phyloP scores from a whole-genome alignment of 1,140 invertebrate species.

The Dendrolimus punctatus region DNA sequence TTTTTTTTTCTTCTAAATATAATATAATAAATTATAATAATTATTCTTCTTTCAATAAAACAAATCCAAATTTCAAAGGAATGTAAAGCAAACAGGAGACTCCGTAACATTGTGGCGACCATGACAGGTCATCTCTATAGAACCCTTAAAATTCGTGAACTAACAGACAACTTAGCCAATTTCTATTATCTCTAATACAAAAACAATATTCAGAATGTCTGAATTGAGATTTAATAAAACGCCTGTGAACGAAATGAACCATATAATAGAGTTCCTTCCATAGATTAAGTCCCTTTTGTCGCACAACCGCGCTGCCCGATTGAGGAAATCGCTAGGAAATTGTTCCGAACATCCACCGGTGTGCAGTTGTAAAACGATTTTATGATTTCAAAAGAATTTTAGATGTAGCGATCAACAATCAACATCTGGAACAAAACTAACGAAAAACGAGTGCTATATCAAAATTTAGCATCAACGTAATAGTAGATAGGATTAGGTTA shows the following conservation, averaged over 20 bases:
- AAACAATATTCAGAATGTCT: background rate
- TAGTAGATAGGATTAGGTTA: too few species aligned
- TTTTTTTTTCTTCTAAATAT: too few species aligned
- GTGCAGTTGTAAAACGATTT: background rate
- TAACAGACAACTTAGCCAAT: too few species aligned
- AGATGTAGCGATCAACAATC: background rate
- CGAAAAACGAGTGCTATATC: background rate
- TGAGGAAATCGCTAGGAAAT: slow-evolving; percentile 53
- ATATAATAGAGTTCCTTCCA: slow-evolving; percentile 53
- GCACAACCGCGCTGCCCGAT: slow-evolving; percentile 11
- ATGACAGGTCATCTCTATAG: too few species aligned
- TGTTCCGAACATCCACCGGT: slow-evolving; percentile 30
- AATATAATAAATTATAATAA: too few species aligned
- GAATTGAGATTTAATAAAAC: slow-evolving; percentile 25
- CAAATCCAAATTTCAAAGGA: too few species aligned
- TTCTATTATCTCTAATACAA: too few species aligned
- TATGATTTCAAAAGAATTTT: too few species aligned
- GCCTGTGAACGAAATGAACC: slow-evolving; percentile 41
- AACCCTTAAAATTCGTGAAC: too few species aligned
- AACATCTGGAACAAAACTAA: background rate
- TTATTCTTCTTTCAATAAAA: too few species aligned
- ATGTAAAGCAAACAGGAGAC: too few species aligned
- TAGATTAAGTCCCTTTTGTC: slow-evolving; percentile 53
- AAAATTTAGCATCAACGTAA: background rate
- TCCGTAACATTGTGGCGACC: too few species aligned